Evolutionary conservation across 2,888 invertebrate species (phyloP), one percentile per base, ranked within the genome.

Genomic region (Camptogramma bilineatum): DNA sequence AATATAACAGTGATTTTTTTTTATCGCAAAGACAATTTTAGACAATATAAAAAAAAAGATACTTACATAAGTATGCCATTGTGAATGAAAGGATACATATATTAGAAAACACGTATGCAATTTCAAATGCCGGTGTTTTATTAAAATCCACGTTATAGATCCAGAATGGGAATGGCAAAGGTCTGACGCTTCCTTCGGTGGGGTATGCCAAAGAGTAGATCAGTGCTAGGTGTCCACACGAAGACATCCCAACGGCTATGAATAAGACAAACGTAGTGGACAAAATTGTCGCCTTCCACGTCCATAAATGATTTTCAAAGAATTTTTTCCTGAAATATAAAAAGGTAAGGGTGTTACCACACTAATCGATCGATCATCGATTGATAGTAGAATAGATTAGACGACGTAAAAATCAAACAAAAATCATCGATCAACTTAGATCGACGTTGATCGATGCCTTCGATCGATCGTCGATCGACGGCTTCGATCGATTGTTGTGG

Each of bases 101-200:
- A n/a, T 61, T 52, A n/a, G 51, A 61, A 10, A 48, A 21, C 1
- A 51, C 2, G 17, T 66, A 66, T 10, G 53, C 0, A 2, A 61
- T 18, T 56, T 68, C 66, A 21, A 61, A 66, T 0, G 13, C n/a
- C 4, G 70, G 68, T 21, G 66, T 39, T 18, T 53, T 56, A 0
- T 28, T 1, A 4, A 66, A 39, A 19, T 70, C 62, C 2, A 53
- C 31, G 4, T 34, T 51, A n/a, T 53, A 63, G 0, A 44, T 10
- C 64, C 52, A 68, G 46, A 63, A 58, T 1, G 68, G 68, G 16
- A 64, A 64, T 0, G 64, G 66, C 21, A 70, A 50, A 0, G 70
- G 70, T 52, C 57, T 62, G 3, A 4, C 28, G 2, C 4, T 8
- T 4, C n/a, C 52, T 34, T 57, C 51, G 7, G 17, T 18, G n/a